Base-by-base conservation (phyloP, 2,113 vertebrate genomes). In the Engystomops pustulosus region DNA sequence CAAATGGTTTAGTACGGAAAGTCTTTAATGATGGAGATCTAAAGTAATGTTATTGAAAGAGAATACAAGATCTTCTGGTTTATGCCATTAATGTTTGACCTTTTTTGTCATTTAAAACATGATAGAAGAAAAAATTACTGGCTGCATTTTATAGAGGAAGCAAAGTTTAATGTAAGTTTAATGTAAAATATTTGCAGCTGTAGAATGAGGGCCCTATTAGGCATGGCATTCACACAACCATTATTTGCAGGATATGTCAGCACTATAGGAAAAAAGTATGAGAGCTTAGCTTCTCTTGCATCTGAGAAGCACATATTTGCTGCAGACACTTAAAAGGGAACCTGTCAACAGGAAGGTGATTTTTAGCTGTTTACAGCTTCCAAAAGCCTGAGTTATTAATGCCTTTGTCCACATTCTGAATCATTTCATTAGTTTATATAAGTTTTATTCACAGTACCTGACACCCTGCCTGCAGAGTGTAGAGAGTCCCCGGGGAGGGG, bases 1-100 rank as follows among this genome's bases (percentile, higher is more conserved):
- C 32, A 60, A 60, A 60, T 60, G 36, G 51, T 41, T 41, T 60
- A 78, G 60, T 36, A 25, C 3, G 41, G 53, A n/a, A 78, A 78
- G 18, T 58, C 34, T 41, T n/a, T 41, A 23, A 78, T 41, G 34
- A 78, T 58, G n/a, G 51, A 78, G 53, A 27, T 78, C 53, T 41
- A 55, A 78, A 60, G 51, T 12, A 78, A 78, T 78, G 23, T 78
- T 78, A 41, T 78, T 78, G 34, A 78, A 60, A 60, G 17, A 76
- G 41, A 78, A 78, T 25, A 60, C 51, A 41, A n/a, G 32, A 20
- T 78, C 51, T 60, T 60, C 53, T 58, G 53, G 55, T 38, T 78
- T 58, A n/a, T 41, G 34, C 34, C 34, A 78, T 58, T 78, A 78
- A 25, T 25, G n/a, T 41, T 41, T 78, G 75, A 78, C 75, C 51